phyloP scores from a whole-genome alignment of 2,888 invertebrate species.

The Lepidonotus clava region DNA sequence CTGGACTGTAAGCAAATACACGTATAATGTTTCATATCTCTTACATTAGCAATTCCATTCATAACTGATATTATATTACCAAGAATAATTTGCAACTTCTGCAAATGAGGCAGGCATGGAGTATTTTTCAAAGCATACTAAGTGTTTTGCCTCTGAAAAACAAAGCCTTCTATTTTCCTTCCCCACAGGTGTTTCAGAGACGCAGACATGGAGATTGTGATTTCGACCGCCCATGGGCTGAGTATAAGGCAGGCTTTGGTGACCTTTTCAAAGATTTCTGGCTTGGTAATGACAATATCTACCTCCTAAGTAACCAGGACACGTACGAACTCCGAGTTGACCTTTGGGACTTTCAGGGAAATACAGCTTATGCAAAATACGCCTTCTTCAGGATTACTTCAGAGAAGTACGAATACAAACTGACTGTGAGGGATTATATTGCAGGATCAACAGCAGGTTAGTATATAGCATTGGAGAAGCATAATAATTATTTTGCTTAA shows the following conservation, averaged over 20 bases:
- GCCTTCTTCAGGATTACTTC: neutral
- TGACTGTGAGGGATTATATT: neutral
- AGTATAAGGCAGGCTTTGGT: constrained; percentile 57
- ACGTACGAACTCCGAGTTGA: constrained; percentile 63
- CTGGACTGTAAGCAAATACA: neutral
- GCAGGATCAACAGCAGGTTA: neutral
- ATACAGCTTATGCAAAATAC: constrained; percentile 59
- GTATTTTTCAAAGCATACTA: neutral
- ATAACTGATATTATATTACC: neutral
- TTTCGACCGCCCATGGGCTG: constrained; percentile 41
- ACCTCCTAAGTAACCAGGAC: constrained; percentile 63
- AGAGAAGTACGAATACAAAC: neutral
- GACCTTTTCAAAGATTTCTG: constrained; percentile 62
- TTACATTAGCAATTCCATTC: too few relatives aligned
- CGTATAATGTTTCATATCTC: too few relatives aligned
- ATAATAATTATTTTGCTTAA: too few relatives aligned
- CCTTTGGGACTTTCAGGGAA: constrained; percentile 62
- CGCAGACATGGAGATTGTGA: neutral
- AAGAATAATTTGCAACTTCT: neutral
- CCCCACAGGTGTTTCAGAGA: neutral
- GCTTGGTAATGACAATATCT: constrained; percentile 64
- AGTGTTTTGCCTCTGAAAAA: too few relatives aligned
- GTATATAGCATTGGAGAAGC: too few relatives aligned
- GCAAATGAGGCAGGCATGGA: neutral
- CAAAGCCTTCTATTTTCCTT: too few relatives aligned